phyloP scores from a whole-genome alignment of 2,797 vertebrate species.

The Heterohyrax brucei region DNA sequence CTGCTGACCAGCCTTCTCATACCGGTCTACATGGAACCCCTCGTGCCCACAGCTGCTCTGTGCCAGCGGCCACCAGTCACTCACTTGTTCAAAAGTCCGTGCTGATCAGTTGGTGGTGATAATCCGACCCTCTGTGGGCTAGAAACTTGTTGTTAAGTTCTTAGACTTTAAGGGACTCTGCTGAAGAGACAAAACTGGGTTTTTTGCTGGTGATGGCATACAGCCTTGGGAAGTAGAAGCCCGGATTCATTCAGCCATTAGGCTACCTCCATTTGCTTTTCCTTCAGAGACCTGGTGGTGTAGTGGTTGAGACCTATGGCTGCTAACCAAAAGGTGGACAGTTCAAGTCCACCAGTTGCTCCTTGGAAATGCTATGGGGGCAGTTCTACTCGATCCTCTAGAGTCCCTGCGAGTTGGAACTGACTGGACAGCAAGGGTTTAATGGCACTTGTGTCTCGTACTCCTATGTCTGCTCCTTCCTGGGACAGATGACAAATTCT shows the following conservation, averaged over 20 bases:
- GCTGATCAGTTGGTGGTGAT: background rate
- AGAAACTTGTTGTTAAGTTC: background rate
- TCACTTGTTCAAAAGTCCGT: background rate
- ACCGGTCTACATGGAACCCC: background rate
- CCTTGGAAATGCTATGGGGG: no score
- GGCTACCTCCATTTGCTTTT: background rate
- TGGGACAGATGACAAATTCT: background rate
- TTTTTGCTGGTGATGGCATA: background rate
- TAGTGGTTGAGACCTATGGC: no score
- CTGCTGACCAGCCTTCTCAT: background rate
- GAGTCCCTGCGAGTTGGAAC: no score
- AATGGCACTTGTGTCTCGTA: background rate
- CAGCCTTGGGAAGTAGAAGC: background rate
- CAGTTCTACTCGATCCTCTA: no score
- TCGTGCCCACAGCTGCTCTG: background rate
- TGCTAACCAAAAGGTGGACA: no score
- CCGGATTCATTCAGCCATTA: background rate
- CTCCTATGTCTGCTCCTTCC: constrained; percentile 61
- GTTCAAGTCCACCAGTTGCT: no score
- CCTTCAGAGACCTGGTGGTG: background rate
- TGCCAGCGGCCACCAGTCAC: background rate
- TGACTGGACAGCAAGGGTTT: no score
- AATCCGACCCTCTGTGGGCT: background rate
- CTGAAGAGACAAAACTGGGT: background rate
- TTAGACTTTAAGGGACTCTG: background rate